Conservation (phyloP, 2,113 vertebrate species). For the Eretmochelys imbricata region DNA sequence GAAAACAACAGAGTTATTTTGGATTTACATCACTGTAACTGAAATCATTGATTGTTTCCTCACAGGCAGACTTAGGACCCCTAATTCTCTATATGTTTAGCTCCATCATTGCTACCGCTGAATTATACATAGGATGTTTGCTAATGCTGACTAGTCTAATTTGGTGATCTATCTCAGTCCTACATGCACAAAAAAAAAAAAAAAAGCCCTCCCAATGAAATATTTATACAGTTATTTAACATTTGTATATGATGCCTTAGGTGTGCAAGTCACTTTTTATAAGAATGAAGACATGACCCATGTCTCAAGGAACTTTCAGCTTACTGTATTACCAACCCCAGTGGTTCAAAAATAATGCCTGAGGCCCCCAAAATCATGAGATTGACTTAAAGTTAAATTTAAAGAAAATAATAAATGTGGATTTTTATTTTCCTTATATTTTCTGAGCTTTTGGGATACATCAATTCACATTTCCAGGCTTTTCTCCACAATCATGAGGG, state of each 20-base stretch:
- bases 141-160: neutral
- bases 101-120: neutral
- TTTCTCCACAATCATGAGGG: neutral
- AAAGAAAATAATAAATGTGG: neutral
- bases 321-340: neutral
- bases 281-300: accelerated
- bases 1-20: neutral
- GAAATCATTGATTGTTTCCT: neutral
- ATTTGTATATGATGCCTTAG: neutral
- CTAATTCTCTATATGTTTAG: neutral
- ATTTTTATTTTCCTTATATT: neutral
- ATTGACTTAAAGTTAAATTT: neutral
- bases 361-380: accelerated
- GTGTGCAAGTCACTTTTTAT: neutral
- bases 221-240: neutral
- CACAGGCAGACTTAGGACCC: neutral
- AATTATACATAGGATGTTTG: neutral
- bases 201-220: neutral
- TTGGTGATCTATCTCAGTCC: neutral
- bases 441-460: neutral
- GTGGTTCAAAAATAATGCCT: neutral
- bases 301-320: neutral
- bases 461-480: slow-evolving; percentile 1
- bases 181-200: neutral
- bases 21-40: neutral